Conservation (phyloP, 1,140 invertebrate species). For the Drosophila orosa region DNA sequence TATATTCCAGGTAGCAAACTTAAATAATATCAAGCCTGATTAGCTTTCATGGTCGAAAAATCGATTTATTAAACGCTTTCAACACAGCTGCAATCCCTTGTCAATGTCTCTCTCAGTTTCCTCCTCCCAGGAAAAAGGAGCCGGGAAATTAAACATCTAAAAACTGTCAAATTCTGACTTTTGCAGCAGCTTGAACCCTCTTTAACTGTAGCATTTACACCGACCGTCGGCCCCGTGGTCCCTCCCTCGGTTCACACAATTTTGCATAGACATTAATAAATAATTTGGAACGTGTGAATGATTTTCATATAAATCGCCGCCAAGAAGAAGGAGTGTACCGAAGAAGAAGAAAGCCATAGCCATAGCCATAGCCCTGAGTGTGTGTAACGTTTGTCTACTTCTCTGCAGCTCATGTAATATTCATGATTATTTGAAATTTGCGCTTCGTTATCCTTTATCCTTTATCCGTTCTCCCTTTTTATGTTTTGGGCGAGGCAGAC, state of each 20-base stretch:
- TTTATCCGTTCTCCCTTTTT: conserved; percentile 77
- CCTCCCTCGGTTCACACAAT: conserved; percentile 29
- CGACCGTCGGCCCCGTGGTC: background rate
- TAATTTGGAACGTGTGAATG: conserved; percentile 79
- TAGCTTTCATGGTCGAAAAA: conserved; percentile 7
- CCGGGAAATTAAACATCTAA: conserved; percentile 36
- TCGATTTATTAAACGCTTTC: conserved; percentile 22
- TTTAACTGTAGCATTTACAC: conserved; percentile 31
- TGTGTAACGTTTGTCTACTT: conserved; percentile 70
- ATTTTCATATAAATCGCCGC: conserved; percentile 72
- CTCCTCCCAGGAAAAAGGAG: background rate
- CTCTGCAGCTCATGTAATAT: conserved; percentile 77
- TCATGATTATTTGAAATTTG: conserved; percentile 82
- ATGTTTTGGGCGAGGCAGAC: conserved; percentile 66
- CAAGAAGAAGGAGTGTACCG: conserved; percentile 23
- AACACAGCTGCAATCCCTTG: conserved; percentile 13
- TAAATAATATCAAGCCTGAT: background rate
- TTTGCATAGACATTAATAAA: conserved; percentile 77
- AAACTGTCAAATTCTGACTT: conserved; percentile 44
- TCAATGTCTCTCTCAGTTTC: conserved; percentile 21
- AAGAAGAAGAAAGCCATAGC: conserved; percentile 11
- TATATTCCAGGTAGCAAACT: background rate
- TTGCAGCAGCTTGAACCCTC: conserved; percentile 35
- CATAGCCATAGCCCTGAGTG: conserved; percentile 12
- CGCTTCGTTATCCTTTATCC: conserved; percentile 80